Conservation (phyloP, 2,113 vertebrate species). For the Lampris megalopsis region DNA sequence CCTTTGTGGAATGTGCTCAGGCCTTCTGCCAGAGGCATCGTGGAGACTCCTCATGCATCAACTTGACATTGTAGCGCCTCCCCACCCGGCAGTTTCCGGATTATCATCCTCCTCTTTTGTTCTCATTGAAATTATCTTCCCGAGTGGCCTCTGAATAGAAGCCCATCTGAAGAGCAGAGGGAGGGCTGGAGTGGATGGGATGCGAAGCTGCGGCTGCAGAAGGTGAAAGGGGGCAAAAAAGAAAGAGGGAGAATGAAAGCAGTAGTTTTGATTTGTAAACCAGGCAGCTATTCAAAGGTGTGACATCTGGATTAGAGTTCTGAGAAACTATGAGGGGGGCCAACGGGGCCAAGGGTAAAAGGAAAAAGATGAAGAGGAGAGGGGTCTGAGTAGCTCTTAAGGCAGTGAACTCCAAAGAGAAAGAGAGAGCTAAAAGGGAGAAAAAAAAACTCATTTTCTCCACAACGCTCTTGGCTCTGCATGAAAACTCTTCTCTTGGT, state of each 20-base stretch:
- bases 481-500: neutral
- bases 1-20: too few relatives aligned
- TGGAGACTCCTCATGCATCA: too few relatives aligned
- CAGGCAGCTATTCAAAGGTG: slow-evolving; percentile 6
- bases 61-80: too few relatives aligned
- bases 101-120: neutral
- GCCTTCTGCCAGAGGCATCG: too few relatives aligned
- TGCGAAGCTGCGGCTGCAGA: neutral
- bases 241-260: neutral
- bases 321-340: neutral
- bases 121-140: neutral
- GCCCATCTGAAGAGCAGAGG: neutral
- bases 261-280: slow-evolving; percentile 26
- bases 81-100: neutral
- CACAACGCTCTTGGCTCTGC: neutral
- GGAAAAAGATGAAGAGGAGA: slow-evolving; percentile 16
- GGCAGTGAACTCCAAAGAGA: slow-evolving; percentile 28
- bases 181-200: slow-evolving; percentile 2
- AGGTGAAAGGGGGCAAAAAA: neutral
- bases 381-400: slow-evolving; percentile 17
- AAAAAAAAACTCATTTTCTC: neutral
- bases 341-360: neutral
- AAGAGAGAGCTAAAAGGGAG: neutral
- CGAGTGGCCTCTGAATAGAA: neutral
- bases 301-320: slow-evolving; percentile 35